phyloP scores from a whole-genome alignment of 92 coral and sea anemone genomes.

The Actinernus sp. region DNA sequence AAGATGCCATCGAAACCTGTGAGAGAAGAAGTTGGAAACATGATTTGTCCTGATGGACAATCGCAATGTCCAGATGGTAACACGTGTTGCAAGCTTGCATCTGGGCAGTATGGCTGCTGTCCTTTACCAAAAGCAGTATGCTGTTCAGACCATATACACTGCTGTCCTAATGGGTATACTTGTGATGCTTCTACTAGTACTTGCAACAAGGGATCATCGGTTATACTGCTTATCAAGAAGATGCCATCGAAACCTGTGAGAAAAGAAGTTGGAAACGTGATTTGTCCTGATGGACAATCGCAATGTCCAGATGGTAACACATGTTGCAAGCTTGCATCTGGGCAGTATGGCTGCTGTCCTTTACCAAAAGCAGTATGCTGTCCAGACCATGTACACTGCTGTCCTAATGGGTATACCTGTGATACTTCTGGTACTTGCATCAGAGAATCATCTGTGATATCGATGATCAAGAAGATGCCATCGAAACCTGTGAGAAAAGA shows the following conservation, averaged over 20 bases:
- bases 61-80: constrained; percentile 58
- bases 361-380: constrained; percentile 76
- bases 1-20: constrained; percentile 7
- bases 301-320: constrained; percentile 74
- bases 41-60: constrained; percentile 59
- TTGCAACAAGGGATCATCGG: constrained; percentile 17
- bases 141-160: constrained; percentile 68
- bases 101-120: constrained; percentile 65
- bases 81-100: constrained; percentile 39
- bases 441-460: background rate
- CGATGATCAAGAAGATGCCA: background rate
- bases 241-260: background rate
- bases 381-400: constrained; percentile 56
- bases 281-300: constrained; percentile 56
- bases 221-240: background rate
- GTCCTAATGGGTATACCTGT: constrained; percentile 70
- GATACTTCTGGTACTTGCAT: background rate
- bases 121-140: constrained; percentile 75
- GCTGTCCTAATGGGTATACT: constrained; percentile 69
- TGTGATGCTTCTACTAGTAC: constrained; percentile 45
- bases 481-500: no score
- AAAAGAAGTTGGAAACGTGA: background rate
- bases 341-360: constrained; percentile 78
- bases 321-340: constrained; percentile 68
- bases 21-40: constrained; percentile 9